Evolutionary conservation across 1,140 invertebrate genomes (phyloP).

Genomic region (Drosophila eugracilis): DNA sequence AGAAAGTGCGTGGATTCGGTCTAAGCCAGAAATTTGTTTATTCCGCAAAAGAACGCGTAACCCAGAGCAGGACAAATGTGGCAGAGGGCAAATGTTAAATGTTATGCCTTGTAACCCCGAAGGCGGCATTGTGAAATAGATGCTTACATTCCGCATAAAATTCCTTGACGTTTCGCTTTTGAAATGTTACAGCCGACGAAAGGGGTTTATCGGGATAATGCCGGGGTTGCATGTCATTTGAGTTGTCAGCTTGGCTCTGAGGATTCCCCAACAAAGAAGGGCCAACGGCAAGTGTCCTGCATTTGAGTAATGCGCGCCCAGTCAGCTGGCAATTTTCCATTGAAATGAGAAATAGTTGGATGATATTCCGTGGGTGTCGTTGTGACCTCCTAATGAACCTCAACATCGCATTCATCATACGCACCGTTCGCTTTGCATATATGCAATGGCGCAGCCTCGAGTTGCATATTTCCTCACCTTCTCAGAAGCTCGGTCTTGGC

Average conservation of each 20-base stretch:
- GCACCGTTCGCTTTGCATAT: conserved; percentile 22
- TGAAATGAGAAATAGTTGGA: conserved; percentile 74
- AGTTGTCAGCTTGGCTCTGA: conserved; percentile 49
- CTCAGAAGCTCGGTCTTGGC: background rate
- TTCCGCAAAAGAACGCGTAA: conserved; percentile 15
- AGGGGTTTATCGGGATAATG: conserved; percentile 10
- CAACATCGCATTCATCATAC: conserved; percentile 32
- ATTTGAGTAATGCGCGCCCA: conserved; percentile 71
- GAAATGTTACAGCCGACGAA: conserved; percentile 57
- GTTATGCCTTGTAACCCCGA: conserved; percentile 26
- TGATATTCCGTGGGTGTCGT: conserved; percentile 8
- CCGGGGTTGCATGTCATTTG: conserved; percentile 60
- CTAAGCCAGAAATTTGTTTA: conserved; percentile 16
- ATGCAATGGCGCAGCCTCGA: background rate
- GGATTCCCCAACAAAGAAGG: conserved; percentile 49
- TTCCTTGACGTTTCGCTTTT: conserved; percentile 62
- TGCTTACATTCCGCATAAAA: conserved; percentile 58
- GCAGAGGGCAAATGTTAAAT: conserved; percentile 54
- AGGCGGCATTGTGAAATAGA: conserved; percentile 43
- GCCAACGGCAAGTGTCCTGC: conserved; percentile 32
- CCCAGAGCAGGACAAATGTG: conserved; percentile 17
- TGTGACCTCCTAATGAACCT: conserved; percentile 24
- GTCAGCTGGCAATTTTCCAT: conserved; percentile 66
- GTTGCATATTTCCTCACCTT: conserved; percentile 10
- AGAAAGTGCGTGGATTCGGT: conserved; percentile 20